Evolutionary conservation across 2,113 vertebrate species (phyloP), one percentile per base, ranked within the genome.

Genomic region (Bufo gargarizans): DNA sequence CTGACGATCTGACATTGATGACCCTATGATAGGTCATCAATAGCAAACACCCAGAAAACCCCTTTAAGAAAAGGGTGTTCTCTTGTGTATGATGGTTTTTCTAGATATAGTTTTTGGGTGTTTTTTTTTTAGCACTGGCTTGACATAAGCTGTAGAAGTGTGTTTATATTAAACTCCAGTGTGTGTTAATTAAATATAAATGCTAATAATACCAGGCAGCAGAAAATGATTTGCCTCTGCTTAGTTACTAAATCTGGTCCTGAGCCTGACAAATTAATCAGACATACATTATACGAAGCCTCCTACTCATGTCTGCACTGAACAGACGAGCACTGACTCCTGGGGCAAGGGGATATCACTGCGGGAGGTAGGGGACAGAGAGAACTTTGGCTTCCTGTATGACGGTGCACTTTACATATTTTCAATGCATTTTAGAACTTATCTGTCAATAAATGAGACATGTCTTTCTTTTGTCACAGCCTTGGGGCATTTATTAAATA

Each of bases 181-280:
- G 19, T 65, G 19, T 65, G 61, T n/a, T 69, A 22, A 69, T 22
- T 22, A 69, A 33, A 22, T 33, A 22, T 69, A 69, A 12, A 69
- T 22, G 17, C 19, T n/a, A n/a, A 20, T 22, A 33, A 69, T 69
- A 33, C 9, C 65, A 11, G 65, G 63, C n/a, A 2, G 22, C 4
- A 45, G 11, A 45, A 72, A 72, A 14, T 43, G 4, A 45, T 43
- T 16, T 6, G 10, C 33, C 45, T 72, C 33, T 72, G 33, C 69
- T 72, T 72, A 6, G 69, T 45, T 45, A 45, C 69, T 72, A 72
- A 72, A 13, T 13, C 33, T 13, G 69, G 22, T 72, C 22, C 1
- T 72, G 22, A 72, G 69, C 69, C 22, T 69, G n/a, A 33, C 22
- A 69, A 69, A 69, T 69, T 22, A 69, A 69, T 69, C 65, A 72